Conservation (phyloP, 2,113 vertebrate species). For the Oncorhynchus clarkii region DNA sequence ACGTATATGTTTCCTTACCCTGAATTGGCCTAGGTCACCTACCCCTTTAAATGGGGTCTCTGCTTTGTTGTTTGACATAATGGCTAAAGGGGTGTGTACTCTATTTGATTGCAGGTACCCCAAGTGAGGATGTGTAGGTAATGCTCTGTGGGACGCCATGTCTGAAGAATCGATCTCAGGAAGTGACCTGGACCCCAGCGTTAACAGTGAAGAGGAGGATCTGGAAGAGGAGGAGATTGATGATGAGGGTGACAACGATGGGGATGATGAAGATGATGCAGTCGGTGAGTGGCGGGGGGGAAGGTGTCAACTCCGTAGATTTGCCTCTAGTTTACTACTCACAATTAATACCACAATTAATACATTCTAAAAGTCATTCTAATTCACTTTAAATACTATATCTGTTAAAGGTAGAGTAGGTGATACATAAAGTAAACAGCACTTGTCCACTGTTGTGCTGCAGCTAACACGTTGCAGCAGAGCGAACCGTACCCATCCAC, state of each 20-base stretch:
- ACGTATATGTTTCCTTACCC: no score
- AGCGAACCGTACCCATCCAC: not conserved
- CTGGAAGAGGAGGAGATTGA: constrained; percentile 84
- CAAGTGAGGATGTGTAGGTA: constrained; percentile 87
- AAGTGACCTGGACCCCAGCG: constrained; percentile 95
- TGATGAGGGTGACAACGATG: constrained; percentile 76
- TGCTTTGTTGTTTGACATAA: no score
- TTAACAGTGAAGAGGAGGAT: constrained; percentile 90
- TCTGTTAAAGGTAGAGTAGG: no score
- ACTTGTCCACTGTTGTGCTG: no score
- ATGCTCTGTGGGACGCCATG: constrained; percentile 89
- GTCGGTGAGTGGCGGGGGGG: constrained; percentile 47
- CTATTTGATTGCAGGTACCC: constrained; percentile 36
- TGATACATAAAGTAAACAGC: no score
- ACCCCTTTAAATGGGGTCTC: no score
- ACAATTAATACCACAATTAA: not conserved
- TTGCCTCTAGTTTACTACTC: not conserved
- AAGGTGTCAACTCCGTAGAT: not conserved
- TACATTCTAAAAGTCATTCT: no score
- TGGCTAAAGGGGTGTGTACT: no score
- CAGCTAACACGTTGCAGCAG: no score
- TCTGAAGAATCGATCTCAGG: constrained; percentile 97
- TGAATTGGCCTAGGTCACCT: no score
- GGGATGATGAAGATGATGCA: constrained; percentile 75
- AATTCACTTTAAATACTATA: no score